A percentile compares a stretch with the other conserved stretches of the same genome.
Conservation (phyloP, 2,888 invertebrate genomes). For the Osmoderma eremita region DNA sequence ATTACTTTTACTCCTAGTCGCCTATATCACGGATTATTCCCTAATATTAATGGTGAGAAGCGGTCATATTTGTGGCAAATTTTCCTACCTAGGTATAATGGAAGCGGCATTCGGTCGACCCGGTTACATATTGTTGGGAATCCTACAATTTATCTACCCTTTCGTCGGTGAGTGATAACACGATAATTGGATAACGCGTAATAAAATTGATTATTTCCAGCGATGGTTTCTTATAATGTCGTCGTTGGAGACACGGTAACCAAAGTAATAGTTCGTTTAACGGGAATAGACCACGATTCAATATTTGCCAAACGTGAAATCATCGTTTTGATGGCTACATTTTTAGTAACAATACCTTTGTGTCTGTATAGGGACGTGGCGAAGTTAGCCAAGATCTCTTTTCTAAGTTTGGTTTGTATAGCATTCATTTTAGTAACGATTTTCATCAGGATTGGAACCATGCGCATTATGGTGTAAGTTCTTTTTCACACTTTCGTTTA, state of each 20-base stretch:
- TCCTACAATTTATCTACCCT: conserved; percentile 84
- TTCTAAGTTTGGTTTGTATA: conserved; percentile 76
- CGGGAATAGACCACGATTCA: conserved; percentile 67
- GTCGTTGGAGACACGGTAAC: conserved; percentile 88
- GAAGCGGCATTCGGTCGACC: conserved; percentile 81
- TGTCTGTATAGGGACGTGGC: conserved; percentile 83
- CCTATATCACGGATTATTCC: conserved; percentile 83
- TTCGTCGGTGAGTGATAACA: conserved; percentile 74
- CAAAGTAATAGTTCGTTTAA: conserved; percentile 79
- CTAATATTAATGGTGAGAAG: conserved; percentile 80
- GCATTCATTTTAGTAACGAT: conserved; percentile 77
- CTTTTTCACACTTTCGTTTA: neutral
- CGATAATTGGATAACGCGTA: neutral
- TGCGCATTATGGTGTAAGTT: conserved; percentile 74
- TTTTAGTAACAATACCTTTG: conserved; percentile 79
- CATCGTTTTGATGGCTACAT: conserved; percentile 77
- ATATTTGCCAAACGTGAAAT: conserved; percentile 73
- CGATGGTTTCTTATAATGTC: conserved; percentile 89
- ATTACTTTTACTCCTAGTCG: conserved; percentile 74
- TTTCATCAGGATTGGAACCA: conserved; percentile 69
- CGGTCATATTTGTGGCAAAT: conserved; percentile 80
- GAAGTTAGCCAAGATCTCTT: conserved; percentile 74
- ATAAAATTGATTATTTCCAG: conserved; percentile 64
- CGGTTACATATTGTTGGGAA: conserved; percentile 79
- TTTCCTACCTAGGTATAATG: conserved; percentile 82